Evolutionary conservation across 2,797 vertebrate species (phyloP).

Genomic region (Galagoides demidoff): DNA sequence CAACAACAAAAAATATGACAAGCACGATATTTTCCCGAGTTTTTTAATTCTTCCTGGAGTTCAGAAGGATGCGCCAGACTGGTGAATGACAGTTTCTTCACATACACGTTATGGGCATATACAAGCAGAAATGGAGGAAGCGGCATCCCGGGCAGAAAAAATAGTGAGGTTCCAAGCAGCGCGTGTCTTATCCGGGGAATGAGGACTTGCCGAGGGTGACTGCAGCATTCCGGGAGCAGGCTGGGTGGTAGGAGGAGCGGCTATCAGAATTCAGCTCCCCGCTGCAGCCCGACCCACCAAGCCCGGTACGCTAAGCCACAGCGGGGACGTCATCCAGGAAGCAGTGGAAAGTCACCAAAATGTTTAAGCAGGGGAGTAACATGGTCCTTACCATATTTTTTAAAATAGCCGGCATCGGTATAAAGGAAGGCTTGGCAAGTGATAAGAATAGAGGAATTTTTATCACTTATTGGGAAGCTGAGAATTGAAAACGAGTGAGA

Average conservation of each 20-base stretch:
- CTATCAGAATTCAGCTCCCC: background rate
- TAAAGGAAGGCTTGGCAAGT: background rate
- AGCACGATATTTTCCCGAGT: background rate
- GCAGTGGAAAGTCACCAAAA: constrained; percentile 11
- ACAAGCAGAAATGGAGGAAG: background rate
- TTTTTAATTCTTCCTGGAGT: background rate
- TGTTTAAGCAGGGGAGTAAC: background rate
- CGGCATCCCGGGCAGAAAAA: background rate
- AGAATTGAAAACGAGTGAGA: background rate
- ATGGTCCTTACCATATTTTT: constrained; percentile 5
- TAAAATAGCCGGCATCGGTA: background rate
- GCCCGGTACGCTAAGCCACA: background rate
- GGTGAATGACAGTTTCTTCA: background rate
- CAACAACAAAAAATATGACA: background rate
- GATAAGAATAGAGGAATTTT: background rate
- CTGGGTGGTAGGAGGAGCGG: background rate
- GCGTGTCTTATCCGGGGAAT: background rate
- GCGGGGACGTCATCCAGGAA: constrained; percentile 32
- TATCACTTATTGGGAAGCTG: background rate
- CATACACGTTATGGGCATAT: background rate
- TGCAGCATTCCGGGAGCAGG: background rate
- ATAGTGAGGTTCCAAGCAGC: background rate
- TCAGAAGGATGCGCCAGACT: background rate
- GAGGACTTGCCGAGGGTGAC: background rate
- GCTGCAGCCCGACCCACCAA: background rate